phyloP scores from a whole-genome alignment of 2,888 invertebrate genomes.

The Linnaemya tessellans region DNA sequence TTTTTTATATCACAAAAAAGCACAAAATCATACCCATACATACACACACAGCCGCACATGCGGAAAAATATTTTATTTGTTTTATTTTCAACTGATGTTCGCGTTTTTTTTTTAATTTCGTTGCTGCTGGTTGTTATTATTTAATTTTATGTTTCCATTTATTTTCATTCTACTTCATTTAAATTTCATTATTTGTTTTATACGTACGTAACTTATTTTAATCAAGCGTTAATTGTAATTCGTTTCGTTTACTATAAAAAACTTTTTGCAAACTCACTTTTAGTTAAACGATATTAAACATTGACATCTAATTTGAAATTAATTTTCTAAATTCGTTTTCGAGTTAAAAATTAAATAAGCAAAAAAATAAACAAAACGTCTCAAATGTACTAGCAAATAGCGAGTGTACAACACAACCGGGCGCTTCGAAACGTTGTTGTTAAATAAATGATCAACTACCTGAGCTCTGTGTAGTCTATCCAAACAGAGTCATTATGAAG shows the following conservation, averaged over 20 bases:
- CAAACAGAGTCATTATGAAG: conserved; percentile 57
- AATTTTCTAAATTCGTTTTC: conserved; percentile 27
- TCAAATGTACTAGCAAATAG: conserved; percentile 23
- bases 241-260: conserved; percentile 5
- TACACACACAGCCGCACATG: conserved; percentile 4
- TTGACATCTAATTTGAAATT: conserved; percentile 5
- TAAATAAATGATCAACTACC: conserved; percentile 72
- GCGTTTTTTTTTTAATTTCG: conserved; percentile 57
- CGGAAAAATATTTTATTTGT: conserved; percentile 68
- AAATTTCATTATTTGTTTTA: conserved; percentile 52
- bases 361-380: conserved; percentile 22
- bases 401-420: conserved; percentile 52
- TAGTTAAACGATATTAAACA: conserved; percentile 11
- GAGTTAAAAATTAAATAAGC: conserved; percentile 31
- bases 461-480: conserved; percentile 68
- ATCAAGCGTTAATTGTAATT: conserved; percentile 22
- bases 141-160: conserved; percentile 29
- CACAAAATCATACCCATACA: conserved; percentile 23
- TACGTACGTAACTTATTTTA: conserved; percentile 42
- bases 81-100: conserved; percentile 69
- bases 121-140: conserved; percentile 39
- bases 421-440: conserved; percentile 70
- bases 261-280: conserved; percentile 9
- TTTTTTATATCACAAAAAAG: conserved; percentile 47
- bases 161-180: conserved; percentile 38